Conservation (phyloP, 2,888 invertebrate species). For the Synergus japonicus region DNA sequence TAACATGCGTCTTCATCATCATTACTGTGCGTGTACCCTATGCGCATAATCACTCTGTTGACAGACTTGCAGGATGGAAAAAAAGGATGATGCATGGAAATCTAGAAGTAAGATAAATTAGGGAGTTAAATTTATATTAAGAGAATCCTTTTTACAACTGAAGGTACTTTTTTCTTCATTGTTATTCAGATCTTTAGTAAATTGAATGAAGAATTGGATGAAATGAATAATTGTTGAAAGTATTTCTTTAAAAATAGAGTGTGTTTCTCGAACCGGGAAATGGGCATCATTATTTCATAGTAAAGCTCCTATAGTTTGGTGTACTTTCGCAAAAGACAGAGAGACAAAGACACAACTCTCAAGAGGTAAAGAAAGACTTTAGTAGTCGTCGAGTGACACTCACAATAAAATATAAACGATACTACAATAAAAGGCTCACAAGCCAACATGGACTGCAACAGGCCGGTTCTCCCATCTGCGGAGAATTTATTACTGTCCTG, state of each 20-base stretch:
- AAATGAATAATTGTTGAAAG: not conserved
- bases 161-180: not conserved
- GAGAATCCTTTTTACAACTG: not conserved
- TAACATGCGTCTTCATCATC: slow-evolving; percentile 20
- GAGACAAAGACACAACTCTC: slow-evolving; percentile 11
- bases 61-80: not conserved
- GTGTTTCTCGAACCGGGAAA: not conserved
- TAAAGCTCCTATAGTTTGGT: not conserved
- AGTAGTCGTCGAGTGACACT: slow-evolving; percentile 22
- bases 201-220: not conserved
- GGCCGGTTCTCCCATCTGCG: slow-evolving; percentile 38
- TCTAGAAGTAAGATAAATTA: slow-evolving; percentile 20
- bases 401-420: slow-evolving; percentile 39
- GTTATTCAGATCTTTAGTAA: not conserved
- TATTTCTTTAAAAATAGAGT: not conserved
- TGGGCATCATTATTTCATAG: not conserved
- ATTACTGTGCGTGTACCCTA: slow-evolving; percentile 15
- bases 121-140: not conserved
- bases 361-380: slow-evolving; percentile 22
- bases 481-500: slow-evolving; percentile 35
- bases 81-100: not conserved
- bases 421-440: slow-evolving; percentile 37
- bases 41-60: slow-evolving; percentile 30
- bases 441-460: slow-evolving; percentile 32
- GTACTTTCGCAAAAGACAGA: slow-evolving; percentile 6